These are phyloP conservation scores for Neogobius melanostomus DNA, from an alignment of 2,113 vertebrate genomes.

Conservation along the genomic window DNA sequence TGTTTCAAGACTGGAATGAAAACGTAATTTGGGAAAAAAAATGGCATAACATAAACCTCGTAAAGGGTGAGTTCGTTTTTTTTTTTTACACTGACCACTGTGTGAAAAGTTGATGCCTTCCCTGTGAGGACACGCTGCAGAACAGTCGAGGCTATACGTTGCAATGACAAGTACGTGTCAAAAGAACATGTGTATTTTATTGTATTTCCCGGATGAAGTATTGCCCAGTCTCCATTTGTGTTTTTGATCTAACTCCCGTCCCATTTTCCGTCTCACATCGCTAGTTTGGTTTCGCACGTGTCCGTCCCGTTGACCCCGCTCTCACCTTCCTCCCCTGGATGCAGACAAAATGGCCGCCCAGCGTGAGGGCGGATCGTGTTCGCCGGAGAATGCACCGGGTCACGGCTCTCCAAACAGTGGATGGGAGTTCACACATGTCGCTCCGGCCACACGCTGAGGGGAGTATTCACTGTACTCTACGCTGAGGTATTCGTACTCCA, in stretches of 20 bases:
- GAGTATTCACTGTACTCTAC: not conserved
- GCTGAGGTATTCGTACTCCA: not conserved
- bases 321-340: not conserved
- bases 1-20: too few species aligned
- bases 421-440: slow-evolving; percentile 8
- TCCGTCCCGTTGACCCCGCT: not conserved
- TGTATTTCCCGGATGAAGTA: too few species aligned
- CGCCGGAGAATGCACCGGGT: slow-evolving; percentile 26
- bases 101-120: too few species aligned
- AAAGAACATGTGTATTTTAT: too few species aligned
- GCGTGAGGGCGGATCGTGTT: slow-evolving; percentile 28
- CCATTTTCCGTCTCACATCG: not conserved
- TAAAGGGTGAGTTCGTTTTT: too few species aligned
- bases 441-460: not conserved
- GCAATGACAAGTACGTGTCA: too few species aligned
- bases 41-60: too few species aligned
- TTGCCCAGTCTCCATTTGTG: too few species aligned
- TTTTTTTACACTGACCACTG: too few species aligned
- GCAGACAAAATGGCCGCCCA: slow-evolving; percentile 14
- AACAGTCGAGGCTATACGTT: too few species aligned
- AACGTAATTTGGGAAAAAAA: too few species aligned
- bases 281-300: not conserved
- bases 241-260: not conserved
- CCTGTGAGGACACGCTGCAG: too few species aligned
- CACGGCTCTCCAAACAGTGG: slow-evolving; percentile 26